These are phyloP conservation scores for Litoditis marina DNA, from an alignment of 2,888 invertebrate genomes.

Conservation along the genomic window DNA sequence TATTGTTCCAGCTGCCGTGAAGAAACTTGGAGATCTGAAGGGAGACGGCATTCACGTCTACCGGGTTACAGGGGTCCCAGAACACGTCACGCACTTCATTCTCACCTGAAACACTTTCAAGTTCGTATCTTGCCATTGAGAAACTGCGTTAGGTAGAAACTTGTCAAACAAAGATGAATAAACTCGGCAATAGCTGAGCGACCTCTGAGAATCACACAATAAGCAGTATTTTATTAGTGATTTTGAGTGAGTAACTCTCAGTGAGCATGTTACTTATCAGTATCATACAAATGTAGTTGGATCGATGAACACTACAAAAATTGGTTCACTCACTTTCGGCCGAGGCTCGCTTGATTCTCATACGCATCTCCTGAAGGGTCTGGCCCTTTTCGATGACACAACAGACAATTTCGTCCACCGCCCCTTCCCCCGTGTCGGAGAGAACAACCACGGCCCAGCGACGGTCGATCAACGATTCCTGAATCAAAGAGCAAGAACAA, in stretches of 20 bases:
- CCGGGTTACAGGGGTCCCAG: constrained; percentile 2
- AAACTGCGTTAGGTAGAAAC: no score
- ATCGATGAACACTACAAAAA: no score
- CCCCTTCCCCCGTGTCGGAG: background rate
- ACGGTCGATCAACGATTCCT: constrained; percentile 4
- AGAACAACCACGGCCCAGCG: constrained; percentile 10
- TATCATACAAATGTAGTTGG: no score
- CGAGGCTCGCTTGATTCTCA: background rate
- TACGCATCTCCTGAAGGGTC: constrained; percentile 4
- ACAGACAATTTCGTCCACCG: constrained; percentile 6
- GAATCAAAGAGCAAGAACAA: no score
- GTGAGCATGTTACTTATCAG: no score
- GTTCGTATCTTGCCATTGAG: no score
- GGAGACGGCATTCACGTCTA: constrained; percentile 7
- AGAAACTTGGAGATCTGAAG: constrained; percentile 10
- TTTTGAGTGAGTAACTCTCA: no score
- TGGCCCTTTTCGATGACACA: background rate
- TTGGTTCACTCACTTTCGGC: background rate
- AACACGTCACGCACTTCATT: background rate
- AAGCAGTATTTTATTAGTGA: no score
- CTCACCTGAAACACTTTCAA: no score
- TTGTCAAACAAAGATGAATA: no score
- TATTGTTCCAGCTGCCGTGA: constrained; percentile 10
- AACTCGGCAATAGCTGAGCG: no score
- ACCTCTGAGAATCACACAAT: no score